Evolutionary conservation across 2,797 vertebrate species (phyloP), one percentile per base, ranked within the genome.

Genomic region (Hydrolagus colliei): DNA sequence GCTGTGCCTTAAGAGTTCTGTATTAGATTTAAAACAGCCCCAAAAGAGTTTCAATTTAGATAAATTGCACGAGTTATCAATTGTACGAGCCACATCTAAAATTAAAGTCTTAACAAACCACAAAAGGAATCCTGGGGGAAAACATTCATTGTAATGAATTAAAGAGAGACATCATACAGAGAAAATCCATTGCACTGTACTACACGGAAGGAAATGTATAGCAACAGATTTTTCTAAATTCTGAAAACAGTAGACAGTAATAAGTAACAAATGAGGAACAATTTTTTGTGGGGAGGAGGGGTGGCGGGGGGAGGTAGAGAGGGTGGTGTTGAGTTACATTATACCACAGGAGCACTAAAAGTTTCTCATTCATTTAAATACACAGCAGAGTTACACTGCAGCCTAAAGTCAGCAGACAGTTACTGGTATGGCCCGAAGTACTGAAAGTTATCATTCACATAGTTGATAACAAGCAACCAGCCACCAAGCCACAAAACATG

Each of bases 331-430:
- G 27, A 20, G 68, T 68, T 68, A 67, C 12, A 67, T 65, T 13
- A 65, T 35, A 13, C 65, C 3, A 35, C 41, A 52, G 41, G 2
- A 52, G 41, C 41, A 3, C 41, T 52, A 52, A 14, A 68, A 68
- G 35, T 41, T 20, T 4, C 41, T 82, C 63, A 71, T 9, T 14
- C 32, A 84, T 35, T 71, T 82, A 82, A 10, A 68, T 12, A 84
- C 32, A 84, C 7, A 80, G 61, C 2, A 71, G 67, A 67, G 27
- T 52, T 71, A 67, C 65, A 84, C 79, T 84, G 79, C 79, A 84
- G 79, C 79, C 79, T 35, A 71, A 32, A 84, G 79, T 84, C 71
- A 52, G 65, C 16, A 84, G 27, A 63, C 67, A 52, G 65, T 41
- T 67, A 84, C 12, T 41, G 65, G 71, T 71, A 84, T 52, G 32